These are phyloP conservation scores for Catharus ustulatus DNA, from an alignment of 2,797 vertebrate genomes.

Conservation along the genomic window DNA sequence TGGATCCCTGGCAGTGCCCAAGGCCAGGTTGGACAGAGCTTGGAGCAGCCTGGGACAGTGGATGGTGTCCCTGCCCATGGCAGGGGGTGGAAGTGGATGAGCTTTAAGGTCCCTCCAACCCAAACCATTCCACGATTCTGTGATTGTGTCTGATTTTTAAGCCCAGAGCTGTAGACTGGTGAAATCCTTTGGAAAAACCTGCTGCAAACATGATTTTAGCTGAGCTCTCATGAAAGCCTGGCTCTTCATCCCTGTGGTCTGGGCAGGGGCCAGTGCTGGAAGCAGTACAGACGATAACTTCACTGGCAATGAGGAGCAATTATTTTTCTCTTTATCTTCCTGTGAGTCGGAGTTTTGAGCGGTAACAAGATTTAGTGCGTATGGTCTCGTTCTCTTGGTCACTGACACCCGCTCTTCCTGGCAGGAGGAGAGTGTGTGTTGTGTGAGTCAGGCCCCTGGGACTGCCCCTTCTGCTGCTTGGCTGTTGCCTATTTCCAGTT, in stretches of 20 bases:
- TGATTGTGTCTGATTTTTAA: not conserved
- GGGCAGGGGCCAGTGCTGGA: slow-evolving; percentile 52
- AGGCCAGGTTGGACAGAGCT: not conserved
- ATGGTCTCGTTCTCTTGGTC: slow-evolving; percentile 21
- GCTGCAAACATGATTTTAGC: not conserved
- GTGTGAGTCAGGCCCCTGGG: slow-evolving; percentile 57
- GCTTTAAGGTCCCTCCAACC: not conserved
- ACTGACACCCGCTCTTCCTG: slow-evolving; percentile 27
- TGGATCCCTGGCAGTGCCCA: not conserved
- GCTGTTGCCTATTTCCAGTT: slow-evolving; percentile 28
- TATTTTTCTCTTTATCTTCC: slow-evolving; percentile 41
- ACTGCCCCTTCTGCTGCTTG: slow-evolving; percentile 55
- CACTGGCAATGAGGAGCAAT: not conserved
- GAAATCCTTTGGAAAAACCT: not conserved
- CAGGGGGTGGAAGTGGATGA: fast-evolving
- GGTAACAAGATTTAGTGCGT: not conserved
- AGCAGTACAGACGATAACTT: slow-evolving; percentile 29
- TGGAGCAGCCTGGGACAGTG: not conserved
- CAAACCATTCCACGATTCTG: not conserved
- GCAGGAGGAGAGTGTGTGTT: not conserved
- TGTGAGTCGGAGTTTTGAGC: not conserved
- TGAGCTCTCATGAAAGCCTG: not conserved
- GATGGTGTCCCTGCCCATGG: not conserved
- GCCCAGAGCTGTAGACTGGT: not conserved
- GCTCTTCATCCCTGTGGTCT: slow-evolving; percentile 18